Evolutionary conservation across 1,140 invertebrate genomes (phyloP).

Genomic region (Teleopsis dalmanni): DNA sequence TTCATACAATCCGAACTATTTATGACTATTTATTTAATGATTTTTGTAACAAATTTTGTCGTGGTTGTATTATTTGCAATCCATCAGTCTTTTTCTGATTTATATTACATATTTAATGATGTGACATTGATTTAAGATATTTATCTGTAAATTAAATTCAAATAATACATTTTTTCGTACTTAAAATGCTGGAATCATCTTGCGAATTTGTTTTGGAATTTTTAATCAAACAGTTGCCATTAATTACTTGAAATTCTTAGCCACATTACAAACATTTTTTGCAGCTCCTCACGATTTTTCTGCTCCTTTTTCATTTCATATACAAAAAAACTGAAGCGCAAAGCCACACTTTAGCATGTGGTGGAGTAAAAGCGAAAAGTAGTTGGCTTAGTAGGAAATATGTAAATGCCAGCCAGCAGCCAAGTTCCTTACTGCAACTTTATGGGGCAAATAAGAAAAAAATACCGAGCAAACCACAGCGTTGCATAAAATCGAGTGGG

Average conservation of each 20-base stretch:
- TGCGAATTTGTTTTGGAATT: slow-evolving; percentile 11
- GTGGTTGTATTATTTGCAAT: too few species aligned
- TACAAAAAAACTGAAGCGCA: not conserved
- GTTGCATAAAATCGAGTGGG: not conserved
- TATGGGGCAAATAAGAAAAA: not conserved
- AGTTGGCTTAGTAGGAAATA: not conserved
- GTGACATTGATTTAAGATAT: too few species aligned
- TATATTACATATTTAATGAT: too few species aligned
- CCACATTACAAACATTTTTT: slow-evolving; percentile 12
- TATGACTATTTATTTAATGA: too few species aligned
- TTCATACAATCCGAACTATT: too few species aligned
- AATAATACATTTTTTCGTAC: too few species aligned
- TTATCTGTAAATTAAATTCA: too few species aligned
- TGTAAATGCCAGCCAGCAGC: not conserved
- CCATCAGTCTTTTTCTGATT: too few species aligned
- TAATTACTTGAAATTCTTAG: slow-evolving; percentile 14
- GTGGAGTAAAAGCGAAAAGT: not conserved
- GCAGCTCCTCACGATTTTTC: not conserved
- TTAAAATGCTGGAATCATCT: too few species aligned
- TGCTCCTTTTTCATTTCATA: not conserved
- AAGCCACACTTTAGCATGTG: not conserved
- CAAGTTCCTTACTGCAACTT: not conserved
- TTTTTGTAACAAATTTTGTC: too few species aligned
- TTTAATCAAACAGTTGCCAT: slow-evolving; percentile 14
- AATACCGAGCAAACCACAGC: not conserved